A percentile compares a stretch with the other conserved stretches of the same genome.
Evolutionary conservation across 2,113 vertebrate species (phyloP).

Genomic region (Saimiri boliviensis): DNA sequence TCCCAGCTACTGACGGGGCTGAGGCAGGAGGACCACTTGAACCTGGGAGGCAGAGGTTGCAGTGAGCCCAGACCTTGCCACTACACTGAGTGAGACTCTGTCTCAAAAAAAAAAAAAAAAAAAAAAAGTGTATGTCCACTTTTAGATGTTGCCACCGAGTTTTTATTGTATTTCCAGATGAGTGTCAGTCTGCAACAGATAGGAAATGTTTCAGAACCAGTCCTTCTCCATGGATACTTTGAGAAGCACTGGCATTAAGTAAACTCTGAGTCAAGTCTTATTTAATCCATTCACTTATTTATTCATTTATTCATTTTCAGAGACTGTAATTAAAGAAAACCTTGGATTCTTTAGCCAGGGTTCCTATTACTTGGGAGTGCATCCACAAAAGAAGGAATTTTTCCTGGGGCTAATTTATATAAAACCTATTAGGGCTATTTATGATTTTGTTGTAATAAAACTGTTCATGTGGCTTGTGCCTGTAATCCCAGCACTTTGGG

Average conservation of each 20-base stretch:
- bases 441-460: background rate
- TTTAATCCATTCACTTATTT: background rate
- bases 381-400: background rate
- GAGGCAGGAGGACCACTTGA: too few relatives aligned
- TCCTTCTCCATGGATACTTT: background rate
- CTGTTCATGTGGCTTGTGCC: background rate
- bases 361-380: background rate
- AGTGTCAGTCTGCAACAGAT: background rate
- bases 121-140: too few relatives aligned
- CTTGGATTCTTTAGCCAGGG: background rate
- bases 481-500: too few relatives aligned
- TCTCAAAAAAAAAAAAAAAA: too few relatives aligned
- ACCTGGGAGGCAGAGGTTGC: too few relatives aligned
- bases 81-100: too few relatives aligned
- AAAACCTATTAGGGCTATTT: background rate
- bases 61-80: too few relatives aligned
- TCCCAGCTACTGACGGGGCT: too few relatives aligned
- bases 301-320: background rate
- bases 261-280: background rate
- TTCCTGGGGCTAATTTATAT: background rate
- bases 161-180: background rate
- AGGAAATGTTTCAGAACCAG: background rate
- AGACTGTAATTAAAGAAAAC: background rate
- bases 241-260: background rate
- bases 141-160: background rate